Evolutionary conservation across 35 echinoderm and acorn worm genomes (phyloP), one percentile per base, ranked within the genome.

Genomic region (Apostichopus parvimensis): DNA sequence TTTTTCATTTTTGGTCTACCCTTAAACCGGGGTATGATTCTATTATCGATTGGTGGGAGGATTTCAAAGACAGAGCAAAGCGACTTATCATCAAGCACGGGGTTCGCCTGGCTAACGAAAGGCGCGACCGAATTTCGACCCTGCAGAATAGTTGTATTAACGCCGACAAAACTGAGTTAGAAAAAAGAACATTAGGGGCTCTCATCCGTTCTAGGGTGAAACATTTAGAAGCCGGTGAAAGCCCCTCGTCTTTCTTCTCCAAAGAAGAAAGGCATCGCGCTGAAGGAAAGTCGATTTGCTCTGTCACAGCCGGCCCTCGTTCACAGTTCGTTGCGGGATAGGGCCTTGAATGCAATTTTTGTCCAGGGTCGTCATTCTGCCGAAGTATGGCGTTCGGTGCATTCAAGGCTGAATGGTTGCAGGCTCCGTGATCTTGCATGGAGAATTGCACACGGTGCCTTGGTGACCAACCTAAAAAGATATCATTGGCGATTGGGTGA

Each of bases 181-280:
- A 80, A 45, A 55, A 22, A 11, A 8, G 26, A 17, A 9, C 52
- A 9, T 8, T 1, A 12, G 78, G 78, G 22, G 78, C 53, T 80
- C 12, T 7, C 17, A 80, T 80, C 7, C 25, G 25, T 4, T 23
- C 78, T 22, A 8, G 78, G 22, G 25, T 53, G 26, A 22, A 17
- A 9, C 18, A 45, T 14, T 8, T 80, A 8, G 78, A 80, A 6
- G 78, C 8, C 7, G 12, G 12, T 2, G 78, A 80, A 55, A 80
- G 18, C 24, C 21, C 8, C 8, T 2, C 78, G 9, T 45, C 53
- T 14, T 7, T 8, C 53, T 80, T 80, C 7, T 92, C 10, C 65
- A 92, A 34, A 9, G 23, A 60, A n/a, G 94, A 92, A 58, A 26
- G 70, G 4, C 53, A 8, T 12, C 92, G 89, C 28, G 82, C 26